Conservation (phyloP, 1,140 invertebrate genomes). For the Bacillus rossius region DNA sequence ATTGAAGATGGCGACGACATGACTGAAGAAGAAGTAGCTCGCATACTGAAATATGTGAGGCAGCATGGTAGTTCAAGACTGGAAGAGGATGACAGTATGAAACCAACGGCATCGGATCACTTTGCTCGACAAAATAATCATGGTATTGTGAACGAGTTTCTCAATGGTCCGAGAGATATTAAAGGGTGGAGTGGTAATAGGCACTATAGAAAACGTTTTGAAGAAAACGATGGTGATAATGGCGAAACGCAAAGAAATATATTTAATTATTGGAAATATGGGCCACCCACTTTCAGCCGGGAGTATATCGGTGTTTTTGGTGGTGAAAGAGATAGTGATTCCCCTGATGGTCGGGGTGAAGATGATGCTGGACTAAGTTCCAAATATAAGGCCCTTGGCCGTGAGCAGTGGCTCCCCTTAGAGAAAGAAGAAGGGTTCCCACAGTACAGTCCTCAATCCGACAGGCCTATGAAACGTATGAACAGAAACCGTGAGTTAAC, state of each 20-base stretch:
- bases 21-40: neutral
- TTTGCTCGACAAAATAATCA: neutral
- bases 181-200: neutral
- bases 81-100: neutral
- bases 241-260: no score
- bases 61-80: neutral
- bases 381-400: no score
- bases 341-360: no score
- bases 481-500: no score
- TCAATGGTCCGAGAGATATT: neutral
- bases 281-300: no score
- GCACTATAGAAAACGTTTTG: neutral
- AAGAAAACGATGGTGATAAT: neutral
- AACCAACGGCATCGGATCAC: neutral
- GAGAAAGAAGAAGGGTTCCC: no score
- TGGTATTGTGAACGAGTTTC: neutral
- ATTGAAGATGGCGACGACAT: slow-evolving; percentile 4
- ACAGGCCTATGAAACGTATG: no score
- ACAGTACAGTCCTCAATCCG: no score
- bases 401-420: no score
- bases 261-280: neutral
- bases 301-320: no score
- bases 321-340: no score
- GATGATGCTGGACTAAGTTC: no score
- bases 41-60: slow-evolving; percentile 6